A percentile compares a stretch with the other conserved stretches of the same genome.
Conservation (phyloP, 2,888 invertebrate species). For the Bimastos eiseni region DNA sequence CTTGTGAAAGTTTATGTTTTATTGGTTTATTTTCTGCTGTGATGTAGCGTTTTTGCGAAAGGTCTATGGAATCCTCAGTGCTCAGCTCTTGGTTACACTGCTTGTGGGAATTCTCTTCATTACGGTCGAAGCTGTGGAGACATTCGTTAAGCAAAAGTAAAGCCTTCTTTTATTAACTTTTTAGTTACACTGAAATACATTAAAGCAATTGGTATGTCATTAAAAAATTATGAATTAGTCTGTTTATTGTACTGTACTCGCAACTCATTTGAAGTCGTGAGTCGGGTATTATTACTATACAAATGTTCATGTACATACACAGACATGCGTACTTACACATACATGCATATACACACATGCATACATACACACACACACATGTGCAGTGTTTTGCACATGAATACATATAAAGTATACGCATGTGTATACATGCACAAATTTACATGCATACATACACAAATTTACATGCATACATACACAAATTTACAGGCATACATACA, state of each 20-base stretch:
- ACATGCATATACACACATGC: no score
- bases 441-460: neutral
- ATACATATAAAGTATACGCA: no score
- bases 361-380: no score
- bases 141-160: constrained; percentile 60
- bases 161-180: neutral
- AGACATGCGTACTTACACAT: no score
- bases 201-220: neutral
- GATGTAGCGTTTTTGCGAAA: constrained; percentile 75
- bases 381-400: no score
- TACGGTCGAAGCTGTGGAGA: constrained; percentile 57
- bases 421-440: neutral
- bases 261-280: no score
- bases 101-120: constrained; percentile 61
- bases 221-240: no score
- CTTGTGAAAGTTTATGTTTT: neutral
- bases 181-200: neutral
- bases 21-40: neutral
- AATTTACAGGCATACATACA: no score
- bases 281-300: no score
- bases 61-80: constrained; percentile 79
- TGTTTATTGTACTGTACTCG: no score
- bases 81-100: constrained; percentile 75
- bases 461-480: no score
- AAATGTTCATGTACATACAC: no score